Base-by-base conservation (phyloP, 2,888 invertebrate species). In the Smittia aterrima region DNA sequence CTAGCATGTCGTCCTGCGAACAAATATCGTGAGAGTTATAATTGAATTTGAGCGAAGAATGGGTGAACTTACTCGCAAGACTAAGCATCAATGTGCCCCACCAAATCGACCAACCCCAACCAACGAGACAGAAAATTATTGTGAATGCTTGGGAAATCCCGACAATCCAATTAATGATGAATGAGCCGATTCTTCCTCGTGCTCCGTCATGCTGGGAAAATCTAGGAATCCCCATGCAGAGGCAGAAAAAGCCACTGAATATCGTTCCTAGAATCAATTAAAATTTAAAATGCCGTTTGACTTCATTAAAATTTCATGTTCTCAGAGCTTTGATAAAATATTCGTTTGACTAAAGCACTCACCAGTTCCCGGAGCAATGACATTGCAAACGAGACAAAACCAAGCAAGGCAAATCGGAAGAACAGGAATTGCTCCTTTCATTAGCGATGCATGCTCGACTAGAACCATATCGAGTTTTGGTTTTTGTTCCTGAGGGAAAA, bases 81-180 rank as follows among this genome's bases (percentile, higher is more conserved):
- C 89, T 90, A 76, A 97, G 84, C 90, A 97, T 92, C 79, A 95
- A 92, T 77, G 95, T 90, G 1, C 97, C 98, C 98, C 98, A 98
- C 89, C 96, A 96, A 77, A 98, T 91, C 76, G 96, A 95, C 98
- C 98, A 98, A 78, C 97, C 96, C 97, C 97, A 98, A 18, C 98
- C 94, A 53, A 95, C 96, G 72, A 96, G 88, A 79, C 97, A 92
- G 85, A 98, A 97, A 73, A 96, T 87, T 72, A 97, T 92, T 24
- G 96, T 96, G 84, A 96, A 95, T 78, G 95, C 85, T 84, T 98
- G 98, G 18, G 93, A 90, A 74, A 91, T 85, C 0, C 95, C 96
- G 75, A 97, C 93, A 77, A 95, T 84, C 40, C 91, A 83, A 83
- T 97, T 93, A 76, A 96, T 92, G 77, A 95, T 86, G 78, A 96